Base-by-base conservation (phyloP, 2,113 vertebrate species). In the Holacanthus passer region DNA sequence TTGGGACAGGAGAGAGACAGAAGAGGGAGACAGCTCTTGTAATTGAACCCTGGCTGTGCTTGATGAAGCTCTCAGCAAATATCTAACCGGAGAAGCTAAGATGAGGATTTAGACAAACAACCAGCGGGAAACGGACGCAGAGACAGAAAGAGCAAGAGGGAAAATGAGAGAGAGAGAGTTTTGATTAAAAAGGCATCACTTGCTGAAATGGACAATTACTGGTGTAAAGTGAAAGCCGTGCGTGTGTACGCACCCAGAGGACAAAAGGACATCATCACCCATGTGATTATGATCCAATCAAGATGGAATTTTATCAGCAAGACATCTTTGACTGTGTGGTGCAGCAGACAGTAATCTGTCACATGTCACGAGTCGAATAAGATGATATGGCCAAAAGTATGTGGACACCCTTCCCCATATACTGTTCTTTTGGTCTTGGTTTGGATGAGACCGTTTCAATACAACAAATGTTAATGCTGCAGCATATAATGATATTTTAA, bases 11-110 rank as follows among this genome's bases (percentile, higher is more conserved):
- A 43, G 68, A 9, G 65, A 87, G 47, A 76, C 64, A 58, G 55
- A 79, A 35, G 68, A 75, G 73, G 65, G 65, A 84, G 82, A 72
- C 7, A 9, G 72, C 72, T 88, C 64, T 87, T 78, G 81, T 93
- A 92, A 90, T 88, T 91, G 88, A 91, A 88, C 84, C 53, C 89
- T 84, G 78, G 77, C 85, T 88, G 89, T 91, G 91, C 87, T 79
- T 91, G 85, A 87, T 91, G 89, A 90, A 88, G 91, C 90, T 89
- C 88, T 91, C 43, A 73, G 83, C 74, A 77, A 92, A 92, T 78
- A 89, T 88, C 90, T 78, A 75, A 56, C 63, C 62, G 32, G 72
- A 64, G 72, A 88, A 60, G 81, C 82, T 79, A 75, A 82, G 72
- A 89, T 82, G 73, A 79, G 81, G 88, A 83, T 91, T 88, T 77